Conservation (phyloP, 2,113 vertebrate species). For the Cochlearius cochlearius region DNA sequence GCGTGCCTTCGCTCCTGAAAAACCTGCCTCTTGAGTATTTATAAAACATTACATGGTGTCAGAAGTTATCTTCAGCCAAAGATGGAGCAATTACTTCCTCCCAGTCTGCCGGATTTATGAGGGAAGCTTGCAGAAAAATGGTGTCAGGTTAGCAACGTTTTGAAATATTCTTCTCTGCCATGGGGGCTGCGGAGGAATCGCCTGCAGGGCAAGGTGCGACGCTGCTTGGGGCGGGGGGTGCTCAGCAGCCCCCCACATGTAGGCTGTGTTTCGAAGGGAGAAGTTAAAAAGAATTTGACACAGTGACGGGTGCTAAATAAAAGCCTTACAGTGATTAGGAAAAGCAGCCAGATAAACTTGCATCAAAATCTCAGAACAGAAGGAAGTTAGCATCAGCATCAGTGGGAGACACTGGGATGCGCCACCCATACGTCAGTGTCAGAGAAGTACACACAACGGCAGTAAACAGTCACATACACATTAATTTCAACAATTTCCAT, state of each 20-base stretch:
- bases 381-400: not conserved
- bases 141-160: not conserved
- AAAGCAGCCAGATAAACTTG: not conserved
- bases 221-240: rapidly evolving
- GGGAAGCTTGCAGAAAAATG: not conserved
- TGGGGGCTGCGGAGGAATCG: not conserved
- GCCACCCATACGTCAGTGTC: not conserved
- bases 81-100: not conserved
- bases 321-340: not conserved
- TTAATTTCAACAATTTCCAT: not conserved
- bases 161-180: not conserved
- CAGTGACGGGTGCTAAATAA: not conserved
- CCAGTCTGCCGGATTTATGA: not conserved
- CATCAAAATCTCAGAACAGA: not conserved
- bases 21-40: constrained; percentile 11
- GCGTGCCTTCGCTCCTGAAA: not conserved
- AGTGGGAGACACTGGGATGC: not conserved
- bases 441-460: not conserved
- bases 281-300: not conserved
- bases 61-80: constrained; percentile 30
- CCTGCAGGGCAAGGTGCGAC: not conserved
- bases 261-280: not conserved
- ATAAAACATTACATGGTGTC: constrained; percentile 12
- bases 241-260: not conserved
- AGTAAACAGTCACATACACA: not conserved